Conservation (phyloP, 2,888 invertebrate genomes). For the Nephrotoma guestfalica region DNA sequence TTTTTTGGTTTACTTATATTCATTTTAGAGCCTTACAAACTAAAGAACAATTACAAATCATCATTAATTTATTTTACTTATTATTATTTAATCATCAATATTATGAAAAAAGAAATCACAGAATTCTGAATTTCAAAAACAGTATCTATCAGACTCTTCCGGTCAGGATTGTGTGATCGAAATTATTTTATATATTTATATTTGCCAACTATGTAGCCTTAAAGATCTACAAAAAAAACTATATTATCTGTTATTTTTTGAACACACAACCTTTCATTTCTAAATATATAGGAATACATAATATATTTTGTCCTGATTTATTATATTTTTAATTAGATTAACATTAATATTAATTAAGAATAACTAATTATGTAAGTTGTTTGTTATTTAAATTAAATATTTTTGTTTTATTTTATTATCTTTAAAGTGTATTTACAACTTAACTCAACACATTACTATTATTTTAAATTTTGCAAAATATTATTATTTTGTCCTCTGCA, state of each 20-base stretch:
- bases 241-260: neutral
- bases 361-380: neutral
- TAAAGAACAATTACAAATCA: neutral
- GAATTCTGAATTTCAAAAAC: conserved; percentile 2
- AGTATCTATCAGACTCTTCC: neutral
- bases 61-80: neutral
- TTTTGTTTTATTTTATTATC: neutral
- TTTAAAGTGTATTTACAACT: neutral
- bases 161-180: neutral
- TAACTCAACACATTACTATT: neutral
- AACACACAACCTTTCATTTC: neutral
- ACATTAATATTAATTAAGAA: neutral
- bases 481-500: neutral
- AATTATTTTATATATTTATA: neutral
- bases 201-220: neutral
- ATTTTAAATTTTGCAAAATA: neutral
- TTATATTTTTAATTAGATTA: neutral
- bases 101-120: conserved; percentile 1
- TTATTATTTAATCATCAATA: neutral
- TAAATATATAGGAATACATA: neutral
- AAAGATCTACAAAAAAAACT: neutral
- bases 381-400: neutral
- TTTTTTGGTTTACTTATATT: neutral
- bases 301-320: neutral
- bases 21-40: neutral